These are phyloP conservation scores for Mionectes olivaceus DNA, from an alignment of 2,797 vertebrate genomes.

Conservation along the genomic window DNA sequence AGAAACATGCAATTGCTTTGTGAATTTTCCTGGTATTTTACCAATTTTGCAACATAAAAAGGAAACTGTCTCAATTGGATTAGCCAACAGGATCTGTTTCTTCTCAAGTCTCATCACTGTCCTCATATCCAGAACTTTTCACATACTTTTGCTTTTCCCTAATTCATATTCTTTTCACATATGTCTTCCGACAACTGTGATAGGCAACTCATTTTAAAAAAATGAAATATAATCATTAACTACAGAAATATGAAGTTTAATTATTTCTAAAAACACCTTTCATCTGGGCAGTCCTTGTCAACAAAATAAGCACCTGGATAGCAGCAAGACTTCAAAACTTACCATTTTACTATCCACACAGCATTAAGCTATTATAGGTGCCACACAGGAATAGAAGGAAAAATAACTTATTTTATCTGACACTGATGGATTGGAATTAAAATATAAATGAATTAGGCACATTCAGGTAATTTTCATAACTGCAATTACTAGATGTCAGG, in stretches of 20 bases:
- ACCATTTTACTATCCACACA: conserved; percentile 3
- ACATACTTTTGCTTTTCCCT: neutral
- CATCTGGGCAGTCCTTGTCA: neutral
- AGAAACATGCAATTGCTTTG: neutral
- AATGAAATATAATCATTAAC: neutral
- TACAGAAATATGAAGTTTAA: neutral
- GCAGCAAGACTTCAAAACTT: conserved; percentile 27
- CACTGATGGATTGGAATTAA: conserved; percentile 73
- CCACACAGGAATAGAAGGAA: conserved; percentile 41
- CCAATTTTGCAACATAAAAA: neutral
- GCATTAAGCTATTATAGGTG: conserved; percentile 50
- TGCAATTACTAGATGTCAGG: conserved; percentile 50
- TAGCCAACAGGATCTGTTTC: neutral
- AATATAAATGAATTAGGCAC: conserved; percentile 73
- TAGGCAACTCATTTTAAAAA: neutral
- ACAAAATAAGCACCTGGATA: neutral
- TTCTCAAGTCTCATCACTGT: neutral
- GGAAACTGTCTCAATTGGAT: neutral
- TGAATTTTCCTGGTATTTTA: neutral
- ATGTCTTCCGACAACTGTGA: neutral
- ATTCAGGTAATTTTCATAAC: conserved; percentile 73
- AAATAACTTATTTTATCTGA: conserved; percentile 72
- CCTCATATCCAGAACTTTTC: neutral
- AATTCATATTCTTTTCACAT: neutral
- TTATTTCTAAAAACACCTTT: neutral